A percentile compares a stretch with the other conserved stretches of the same genome.
Conservation (phyloP, 2,888 invertebrate genomes). For the Pegoplata infirma region DNA sequence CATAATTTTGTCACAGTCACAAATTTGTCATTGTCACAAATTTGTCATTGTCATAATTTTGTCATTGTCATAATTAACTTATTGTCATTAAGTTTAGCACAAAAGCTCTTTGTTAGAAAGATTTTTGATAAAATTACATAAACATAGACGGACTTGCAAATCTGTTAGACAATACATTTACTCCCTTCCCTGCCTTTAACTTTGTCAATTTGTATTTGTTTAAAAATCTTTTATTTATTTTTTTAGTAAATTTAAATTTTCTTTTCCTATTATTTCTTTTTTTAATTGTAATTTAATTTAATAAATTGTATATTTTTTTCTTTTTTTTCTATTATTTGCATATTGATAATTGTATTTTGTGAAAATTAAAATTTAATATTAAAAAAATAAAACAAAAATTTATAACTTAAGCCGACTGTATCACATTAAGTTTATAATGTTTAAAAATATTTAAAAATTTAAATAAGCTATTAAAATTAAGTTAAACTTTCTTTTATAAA, state of each 20-base stretch:
- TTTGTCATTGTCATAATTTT: no score
- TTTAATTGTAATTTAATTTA: neutral
- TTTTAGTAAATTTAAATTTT: neutral
- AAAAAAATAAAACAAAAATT: conserved; percentile 25
- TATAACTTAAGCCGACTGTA: conserved; percentile 48
- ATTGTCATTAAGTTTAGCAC: no score
- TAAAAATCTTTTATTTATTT: neutral
- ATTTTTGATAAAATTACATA: no score
- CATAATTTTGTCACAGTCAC: no score
- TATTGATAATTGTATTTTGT: conserved; percentile 47
- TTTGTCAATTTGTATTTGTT: conserved; percentile 5
- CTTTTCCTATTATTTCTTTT: neutral
- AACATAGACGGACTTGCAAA: no score
- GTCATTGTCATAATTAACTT: no score
- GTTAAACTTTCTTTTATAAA: conserved; percentile 26
- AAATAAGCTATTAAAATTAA: conserved; percentile 46
- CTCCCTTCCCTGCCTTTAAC: no score
- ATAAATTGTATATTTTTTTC: conserved; percentile 38
- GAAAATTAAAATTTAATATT: no score
- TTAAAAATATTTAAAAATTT: no score
- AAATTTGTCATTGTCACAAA: no score
- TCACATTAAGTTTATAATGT: conserved; percentile 52
- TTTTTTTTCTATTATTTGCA: neutral
- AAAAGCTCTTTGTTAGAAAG: no score
- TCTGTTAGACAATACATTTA: no score